Evolutionary conservation across 2,888 invertebrate genomes (phyloP), one percentile per base, ranked within the genome.

Genomic region (Oscheius sp.): DNA sequence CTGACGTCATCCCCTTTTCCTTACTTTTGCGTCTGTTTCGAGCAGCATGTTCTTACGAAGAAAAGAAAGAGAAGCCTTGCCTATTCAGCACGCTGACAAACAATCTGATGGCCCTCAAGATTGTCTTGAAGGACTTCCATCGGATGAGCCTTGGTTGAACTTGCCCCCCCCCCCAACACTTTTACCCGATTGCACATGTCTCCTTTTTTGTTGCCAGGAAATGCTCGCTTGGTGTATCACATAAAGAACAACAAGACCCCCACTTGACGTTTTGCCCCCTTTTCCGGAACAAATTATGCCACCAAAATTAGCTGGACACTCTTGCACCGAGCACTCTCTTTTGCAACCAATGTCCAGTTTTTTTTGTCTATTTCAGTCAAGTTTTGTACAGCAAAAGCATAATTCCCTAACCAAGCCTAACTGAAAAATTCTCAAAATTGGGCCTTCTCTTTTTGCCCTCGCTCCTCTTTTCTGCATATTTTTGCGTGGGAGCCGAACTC

Each of bases 1-100:
- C 33, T 68, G 68, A 66, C 68, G 68, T 68, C 68, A 68, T 55
- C 29, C 32, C 63, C 21, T n/a, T 29, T 68, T 68, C 68, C 68
- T 37, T 51, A 53, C 21, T 68, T 68, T 60, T 60, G 32, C 29
- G 3, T 53, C 59, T 37, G 35, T 35, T 60, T n/a, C 35, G n/a
- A 35, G 59, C 10, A 35, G 59, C 32, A 5, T 32, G 35, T 13
- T n/a, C 35, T 5, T 60, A 60, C 32, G 10, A 42, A 42, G 7
- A 42, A 42, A 42, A 3, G 3, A 7, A 32, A 32, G 9, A 53
- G 53, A 60, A 35, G n/a, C 10, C 59, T 35, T 11, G 58, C 32
- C 11, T 60, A 35, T 33, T 10, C 13, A 33, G 13, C 59, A 7
- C 9, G 59, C n/a, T 47, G 63, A 58, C 32, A 63, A 63, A 63